A percentile compares a stretch with the other conserved stretches of the same genome.
phyloP scores from a whole-genome alignment of 2,888 invertebrate genomes.

The Gymnoscelis rufifasciata region DNA sequence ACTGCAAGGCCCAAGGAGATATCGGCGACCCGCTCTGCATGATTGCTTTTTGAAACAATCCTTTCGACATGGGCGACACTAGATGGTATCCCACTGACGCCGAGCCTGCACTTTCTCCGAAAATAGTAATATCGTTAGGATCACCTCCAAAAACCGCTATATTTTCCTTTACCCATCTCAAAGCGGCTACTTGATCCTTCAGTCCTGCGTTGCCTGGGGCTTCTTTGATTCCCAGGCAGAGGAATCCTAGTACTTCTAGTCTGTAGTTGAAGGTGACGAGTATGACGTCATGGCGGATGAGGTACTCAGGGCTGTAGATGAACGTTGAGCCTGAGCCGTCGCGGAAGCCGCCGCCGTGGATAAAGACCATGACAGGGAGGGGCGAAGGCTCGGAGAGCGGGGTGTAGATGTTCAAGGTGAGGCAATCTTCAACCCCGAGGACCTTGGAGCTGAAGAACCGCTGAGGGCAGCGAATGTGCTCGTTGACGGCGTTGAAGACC shows the following conservation, averaged over 20 bases:
- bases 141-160: slow-evolving; percentile 62
- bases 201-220: slow-evolving; percentile 66
- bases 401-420: slow-evolving; percentile 60
- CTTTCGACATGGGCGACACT: slow-evolving; percentile 57
- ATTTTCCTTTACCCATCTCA: slow-evolving; percentile 60
- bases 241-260: slow-evolving; percentile 61
- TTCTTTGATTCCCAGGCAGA: slow-evolving; percentile 61
- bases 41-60: slow-evolving; percentile 1
- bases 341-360: slow-evolving; percentile 68
- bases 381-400: slow-evolving; percentile 36
- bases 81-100: slow-evolving; percentile 61
- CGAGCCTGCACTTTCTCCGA: slow-evolving; percentile 71
- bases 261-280: slow-evolving; percentile 67
- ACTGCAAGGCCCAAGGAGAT: slow-evolving; percentile 63
- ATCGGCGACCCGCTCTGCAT: slow-evolving; percentile 61
- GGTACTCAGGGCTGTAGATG: slow-evolving; percentile 60
- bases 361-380: slow-evolving; percentile 65
- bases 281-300: slow-evolving; percentile 55
- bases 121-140: slow-evolving; percentile 60
- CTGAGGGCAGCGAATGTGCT: slow-evolving; percentile 59
- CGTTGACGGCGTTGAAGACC: slow-evolving; percentile 48
- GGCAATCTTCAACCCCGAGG: slow-evolving; percentile 58
- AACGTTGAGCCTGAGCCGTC: slow-evolving; percentile 62
- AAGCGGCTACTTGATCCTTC: slow-evolving; percentile 65
- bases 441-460: slow-evolving; percentile 45